phyloP scores from a whole-genome alignment of 2,888 invertebrate species.

The Leptura quadrifasciata region DNA sequence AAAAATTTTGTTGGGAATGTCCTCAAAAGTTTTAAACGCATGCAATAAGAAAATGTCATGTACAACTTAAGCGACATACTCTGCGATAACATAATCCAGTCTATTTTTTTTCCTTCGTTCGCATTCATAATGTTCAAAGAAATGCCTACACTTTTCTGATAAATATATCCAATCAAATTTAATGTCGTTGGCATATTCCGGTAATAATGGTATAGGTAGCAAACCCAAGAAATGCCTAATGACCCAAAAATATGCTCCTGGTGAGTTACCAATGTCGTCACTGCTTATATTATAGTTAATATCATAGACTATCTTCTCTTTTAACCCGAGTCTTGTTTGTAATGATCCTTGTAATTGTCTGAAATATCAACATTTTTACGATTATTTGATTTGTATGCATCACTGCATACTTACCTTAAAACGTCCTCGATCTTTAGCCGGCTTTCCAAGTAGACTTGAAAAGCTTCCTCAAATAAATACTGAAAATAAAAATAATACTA shows the following conservation, averaged over 20 bases:
- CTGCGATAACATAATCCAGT: slow-evolving; percentile 55
- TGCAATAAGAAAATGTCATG: neutral
- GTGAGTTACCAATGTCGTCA: slow-evolving; percentile 30
- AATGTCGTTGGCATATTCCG: slow-evolving; percentile 52
- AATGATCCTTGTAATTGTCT: slow-evolving; percentile 49
- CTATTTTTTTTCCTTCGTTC: slow-evolving; percentile 29
- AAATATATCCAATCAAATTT: slow-evolving; percentile 56
- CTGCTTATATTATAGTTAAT: slow-evolving; percentile 37
- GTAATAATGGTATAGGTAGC: slow-evolving; percentile 61
- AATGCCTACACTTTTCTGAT: slow-evolving; percentile 52
- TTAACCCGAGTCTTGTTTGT: slow-evolving; percentile 54
- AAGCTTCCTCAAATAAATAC: slow-evolving; percentile 55
- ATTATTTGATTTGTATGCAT: neutral
- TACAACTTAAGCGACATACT: slow-evolving; percentile 44
- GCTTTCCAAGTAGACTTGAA: slow-evolving; percentile 43
- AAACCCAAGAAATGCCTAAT: slow-evolving; percentile 62
- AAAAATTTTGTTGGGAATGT: no score
- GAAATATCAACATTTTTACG: slow-evolving; percentile 32
- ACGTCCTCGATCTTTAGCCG: slow-evolving; percentile 42
- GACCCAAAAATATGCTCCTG: slow-evolving; percentile 60
- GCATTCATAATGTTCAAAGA: slow-evolving; percentile 45
- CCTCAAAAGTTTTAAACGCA: no score
- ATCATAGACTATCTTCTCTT: slow-evolving; percentile 54
- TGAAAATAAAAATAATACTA: slow-evolving; percentile 41
- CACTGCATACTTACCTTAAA: slow-evolving; percentile 51